Percentiles rank a stretch among this genome's conserved stretches.
phyloP scores from a whole-genome alignment of 2,797 vertebrate genomes.

The Sciaenops ocellatus region DNA sequence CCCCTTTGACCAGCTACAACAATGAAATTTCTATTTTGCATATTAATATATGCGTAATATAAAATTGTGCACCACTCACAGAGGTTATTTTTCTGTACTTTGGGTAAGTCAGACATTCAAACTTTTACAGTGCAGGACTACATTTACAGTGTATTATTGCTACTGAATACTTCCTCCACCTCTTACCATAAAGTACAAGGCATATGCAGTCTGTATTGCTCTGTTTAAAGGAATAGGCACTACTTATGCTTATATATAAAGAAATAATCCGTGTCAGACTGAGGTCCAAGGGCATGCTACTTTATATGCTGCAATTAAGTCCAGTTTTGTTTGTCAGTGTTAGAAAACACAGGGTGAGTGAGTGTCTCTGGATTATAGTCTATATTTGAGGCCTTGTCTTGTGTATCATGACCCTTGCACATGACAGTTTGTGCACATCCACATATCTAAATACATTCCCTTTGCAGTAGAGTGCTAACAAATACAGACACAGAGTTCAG shows the following conservation, averaged over 20 bases:
- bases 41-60: too few species aligned
- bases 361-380: background rate
- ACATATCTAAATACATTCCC: background rate
- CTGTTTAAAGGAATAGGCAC: background rate
- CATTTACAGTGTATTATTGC: too few species aligned
- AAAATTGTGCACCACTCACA: too few species aligned
- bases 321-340: background rate
- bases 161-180: background rate
- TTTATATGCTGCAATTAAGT: background rate
- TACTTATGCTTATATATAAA: background rate
- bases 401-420: background rate
- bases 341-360: background rate
- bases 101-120: too few species aligned
- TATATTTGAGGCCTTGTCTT: background rate
- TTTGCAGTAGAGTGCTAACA: slow-evolving; percentile 21
- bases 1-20: background rate
- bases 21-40: background rate
- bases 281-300: too few species aligned
- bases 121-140: background rate
- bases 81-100: too few species aligned
- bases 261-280: background rate
- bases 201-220: background rate
- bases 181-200: background rate
- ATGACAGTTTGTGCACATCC: background rate
- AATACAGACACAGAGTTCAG: slow-evolving; percentile 16